These are phyloP conservation scores for Leptobrachium leishanense DNA, from an alignment of 2,113 vertebrate species.

Conservation along the genomic window DNA sequence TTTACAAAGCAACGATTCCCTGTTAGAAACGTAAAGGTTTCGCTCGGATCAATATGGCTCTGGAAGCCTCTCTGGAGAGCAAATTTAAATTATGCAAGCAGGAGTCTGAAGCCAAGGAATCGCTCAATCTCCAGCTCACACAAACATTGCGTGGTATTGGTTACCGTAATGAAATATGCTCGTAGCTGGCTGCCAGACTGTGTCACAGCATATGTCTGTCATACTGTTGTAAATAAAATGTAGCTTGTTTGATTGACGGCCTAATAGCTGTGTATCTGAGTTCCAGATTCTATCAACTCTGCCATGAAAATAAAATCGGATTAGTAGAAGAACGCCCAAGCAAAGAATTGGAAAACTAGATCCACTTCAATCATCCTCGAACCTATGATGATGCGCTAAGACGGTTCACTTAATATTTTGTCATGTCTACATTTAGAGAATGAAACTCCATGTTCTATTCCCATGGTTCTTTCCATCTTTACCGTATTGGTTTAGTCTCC, in stretches of 20 bases:
- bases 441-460: too few species aligned
- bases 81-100: constrained; percentile 8
- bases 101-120: neutral
- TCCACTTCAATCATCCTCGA: too few species aligned
- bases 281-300: neutral
- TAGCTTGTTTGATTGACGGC: neutral
- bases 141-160: neutral
- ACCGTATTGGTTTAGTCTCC: too few species aligned
- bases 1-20: too few species aligned
- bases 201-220: constrained; percentile 13
- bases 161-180: constrained; percentile 18
- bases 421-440: too few species aligned
- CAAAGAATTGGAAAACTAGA: neutral
- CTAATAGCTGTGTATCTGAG: neutral
- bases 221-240: constrained; percentile 21
- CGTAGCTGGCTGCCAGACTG: neutral
- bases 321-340: neutral
- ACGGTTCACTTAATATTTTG: too few species aligned
- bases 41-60: neutral
- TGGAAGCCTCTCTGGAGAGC: neutral
- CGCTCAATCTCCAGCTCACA: neutral
- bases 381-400: too few species aligned
- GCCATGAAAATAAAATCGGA: neutral
- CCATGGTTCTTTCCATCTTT: too few species aligned
- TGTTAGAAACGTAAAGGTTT: neutral